phyloP scores from a whole-genome alignment of 2,797 vertebrate genomes.

The Aplochiton taeniatus region DNA sequence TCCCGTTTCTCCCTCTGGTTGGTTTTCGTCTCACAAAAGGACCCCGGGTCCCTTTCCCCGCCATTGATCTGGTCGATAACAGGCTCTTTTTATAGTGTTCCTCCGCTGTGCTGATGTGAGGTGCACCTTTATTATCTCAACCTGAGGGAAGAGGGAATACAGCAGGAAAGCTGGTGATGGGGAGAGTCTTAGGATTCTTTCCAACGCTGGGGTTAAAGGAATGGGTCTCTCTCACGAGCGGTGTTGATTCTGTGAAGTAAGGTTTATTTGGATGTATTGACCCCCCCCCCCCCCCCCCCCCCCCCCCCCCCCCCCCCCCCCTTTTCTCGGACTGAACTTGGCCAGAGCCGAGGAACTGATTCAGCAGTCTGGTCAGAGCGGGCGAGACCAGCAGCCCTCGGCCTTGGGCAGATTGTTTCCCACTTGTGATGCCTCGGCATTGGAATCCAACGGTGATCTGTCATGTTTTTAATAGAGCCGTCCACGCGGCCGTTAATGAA shows the following conservation, averaged over 20 bases:
- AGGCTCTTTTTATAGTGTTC: conserved; percentile 53
- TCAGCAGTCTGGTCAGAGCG: conserved; percentile 3
- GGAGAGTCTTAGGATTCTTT: conserved; percentile 26
- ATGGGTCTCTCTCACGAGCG: no score
- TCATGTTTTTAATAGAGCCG: conserved; percentile 4
- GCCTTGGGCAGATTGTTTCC: conserved; percentile 13
- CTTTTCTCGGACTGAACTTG: no score
- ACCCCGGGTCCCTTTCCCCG: conserved; percentile 28
- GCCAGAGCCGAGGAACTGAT: conserved; percentile 10
- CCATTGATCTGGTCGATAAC: conserved; percentile 56
- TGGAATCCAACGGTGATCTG: conserved; percentile 25
- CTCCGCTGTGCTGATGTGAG: conserved; percentile 42
- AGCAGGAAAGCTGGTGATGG: conserved; percentile 27
- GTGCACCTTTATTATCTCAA: conserved; percentile 27
- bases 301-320: no score
- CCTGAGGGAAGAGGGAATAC: neutral
- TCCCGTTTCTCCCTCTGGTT: conserved; percentile 9
- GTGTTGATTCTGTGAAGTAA: no score
- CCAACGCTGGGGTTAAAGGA: no score
- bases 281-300: no score
- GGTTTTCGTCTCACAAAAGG: conserved; percentile 41
- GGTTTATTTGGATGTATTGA: no score
- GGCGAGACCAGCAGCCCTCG: conserved; percentile 19
- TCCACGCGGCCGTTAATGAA: conserved; percentile 45
- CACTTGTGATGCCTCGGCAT: conserved; percentile 26